Base-by-base conservation (phyloP, 1,140 invertebrate genomes). In the Drosophila suzukii region DNA sequence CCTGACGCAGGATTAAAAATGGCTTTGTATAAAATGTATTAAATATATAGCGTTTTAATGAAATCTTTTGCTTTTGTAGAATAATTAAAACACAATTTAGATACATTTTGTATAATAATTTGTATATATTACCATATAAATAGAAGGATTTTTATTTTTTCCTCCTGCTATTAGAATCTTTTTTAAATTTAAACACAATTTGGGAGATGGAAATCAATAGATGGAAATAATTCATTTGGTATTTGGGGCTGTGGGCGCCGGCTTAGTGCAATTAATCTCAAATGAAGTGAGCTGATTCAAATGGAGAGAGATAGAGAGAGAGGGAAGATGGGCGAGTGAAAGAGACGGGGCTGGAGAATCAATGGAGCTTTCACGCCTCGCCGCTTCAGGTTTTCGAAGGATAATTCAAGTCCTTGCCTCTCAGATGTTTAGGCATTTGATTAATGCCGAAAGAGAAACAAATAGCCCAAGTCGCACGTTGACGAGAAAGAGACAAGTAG, bases 181-280 rank as follows among this genome's bases (percentile, higher is more conserved):
- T 44, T 17, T 11, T 10, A 5, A 24, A n/a, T 1, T 20, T 8
- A 44, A 44, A 5, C 24, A 7, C 6, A 54, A 15, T 41, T 20
- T 20, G 15, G 13, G 17, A 24, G 24, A 27, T 41, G 44, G 38
- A 75, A 79, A 82, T 86, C 83, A 73, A 88, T 86, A 81, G 66
- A 73, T 41, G 66, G 36, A 51, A 68, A 75, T 75, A 65, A 86
- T 82, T 70, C 53, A 82, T 88, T 86, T 32, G 59, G 36, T 20
- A 49, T 73, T 68, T 59, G 59, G 59, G 59, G 47, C 49, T 71
- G 43, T 55, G 34, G 30, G 12, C 30, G 51, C 27, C 68, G 30
- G 43, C 44, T 55, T 36, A 63, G 53, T 75, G 68, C 75, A 82
- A 86, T 86, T 86, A 86, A 86, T 86, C 80, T 86, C 54, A 72